A percentile compares a stretch with the other conserved stretches of the same genome.
These are phyloP conservation scores for Sinhomidia bicolor DNA, from an alignment of 2,888 invertebrate species.

Conservation along the genomic window DNA sequence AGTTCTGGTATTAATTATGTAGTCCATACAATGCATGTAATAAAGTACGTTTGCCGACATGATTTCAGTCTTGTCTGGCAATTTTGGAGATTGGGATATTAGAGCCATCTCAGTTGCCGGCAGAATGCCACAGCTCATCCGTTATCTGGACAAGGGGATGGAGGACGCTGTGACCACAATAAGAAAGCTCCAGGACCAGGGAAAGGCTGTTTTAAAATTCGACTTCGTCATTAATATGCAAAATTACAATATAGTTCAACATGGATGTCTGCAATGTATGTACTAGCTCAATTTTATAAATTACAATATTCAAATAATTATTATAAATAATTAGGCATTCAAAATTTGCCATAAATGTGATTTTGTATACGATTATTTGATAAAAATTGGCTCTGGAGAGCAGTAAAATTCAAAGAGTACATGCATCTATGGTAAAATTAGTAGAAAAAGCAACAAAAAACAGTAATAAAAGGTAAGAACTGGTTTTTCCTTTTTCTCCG, in stretches of 20 bases:
- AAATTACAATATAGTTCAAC: slow-evolving; percentile 54
- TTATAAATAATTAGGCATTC: too few relatives aligned
- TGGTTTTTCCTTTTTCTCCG: background rate
- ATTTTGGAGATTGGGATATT: slow-evolving; percentile 65
- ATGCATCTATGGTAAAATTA: background rate
- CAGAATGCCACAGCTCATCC: slow-evolving; percentile 36
- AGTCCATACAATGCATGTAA: too few relatives aligned
- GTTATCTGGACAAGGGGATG: slow-evolving; percentile 39
- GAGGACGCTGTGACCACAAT: slow-evolving; percentile 13
- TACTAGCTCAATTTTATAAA: background rate
- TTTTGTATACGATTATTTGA: too few relatives aligned
- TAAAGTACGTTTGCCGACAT: too few relatives aligned
- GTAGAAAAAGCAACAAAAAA: background rate
- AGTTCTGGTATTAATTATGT: too few relatives aligned
- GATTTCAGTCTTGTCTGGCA: slow-evolving; percentile 46
- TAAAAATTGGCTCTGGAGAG: too few relatives aligned
- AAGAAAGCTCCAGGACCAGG: slow-evolving; percentile 41
- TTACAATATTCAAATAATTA: too few relatives aligned
- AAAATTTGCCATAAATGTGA: too few relatives aligned
- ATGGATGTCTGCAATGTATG: slow-evolving; percentile 57
- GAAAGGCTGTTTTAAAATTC: slow-evolving; percentile 54
- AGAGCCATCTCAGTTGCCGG: slow-evolving; percentile 42
- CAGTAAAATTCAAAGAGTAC: too few relatives aligned
- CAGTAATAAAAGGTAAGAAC: too few relatives aligned
- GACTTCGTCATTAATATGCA: slow-evolving; percentile 65